These are phyloP conservation scores for Pegea sp. DNA, from an alignment of 23 tunicate species.

Conservation along the genomic window DNA sequence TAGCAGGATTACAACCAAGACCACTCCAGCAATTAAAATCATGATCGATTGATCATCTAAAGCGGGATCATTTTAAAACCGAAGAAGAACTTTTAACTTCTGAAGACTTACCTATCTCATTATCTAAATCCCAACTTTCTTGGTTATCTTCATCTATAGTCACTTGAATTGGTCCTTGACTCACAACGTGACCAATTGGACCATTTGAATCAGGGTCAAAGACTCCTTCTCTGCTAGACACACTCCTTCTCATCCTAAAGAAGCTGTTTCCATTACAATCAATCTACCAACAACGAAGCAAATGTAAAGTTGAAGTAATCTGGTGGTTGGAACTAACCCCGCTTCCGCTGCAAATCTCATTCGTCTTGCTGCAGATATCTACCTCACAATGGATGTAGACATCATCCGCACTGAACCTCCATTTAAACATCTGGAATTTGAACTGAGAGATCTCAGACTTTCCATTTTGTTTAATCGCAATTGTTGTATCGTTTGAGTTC, in stretches of 20 bases:
- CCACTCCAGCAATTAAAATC: not conserved
- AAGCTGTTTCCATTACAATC: conserved; percentile 31
- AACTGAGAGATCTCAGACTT: conserved; percentile 30
- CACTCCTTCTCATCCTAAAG: conserved; percentile 33
- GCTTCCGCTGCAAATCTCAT: conserved; percentile 49
- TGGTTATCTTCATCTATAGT: not conserved
- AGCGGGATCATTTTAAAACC: too few species aligned
- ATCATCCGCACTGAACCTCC: conserved; percentile 89
- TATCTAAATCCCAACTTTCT: not conserved
- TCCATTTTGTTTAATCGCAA: conserved; percentile 45
- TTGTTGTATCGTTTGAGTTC: conserved; percentile 51
- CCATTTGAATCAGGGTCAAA: conserved; percentile 27
- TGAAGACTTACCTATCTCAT: not conserved
- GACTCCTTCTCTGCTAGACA: conserved; percentile 28
- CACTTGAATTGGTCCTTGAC: conserved; percentile 48
- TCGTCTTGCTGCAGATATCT: conserved; percentile 69
- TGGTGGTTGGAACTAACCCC: not conserved
- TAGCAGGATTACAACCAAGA: not conserved
- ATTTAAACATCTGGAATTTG: conserved; percentile 90
- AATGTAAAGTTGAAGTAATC: not conserved
- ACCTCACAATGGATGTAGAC: conserved; percentile 88
- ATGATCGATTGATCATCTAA: not conserved
- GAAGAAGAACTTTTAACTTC: too few species aligned
- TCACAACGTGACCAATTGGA: conserved; percentile 17
- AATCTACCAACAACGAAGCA: conserved; percentile 13